Conservation (phyloP, 2,797 vertebrate genomes). For the Epinephelus coioides region DNA sequence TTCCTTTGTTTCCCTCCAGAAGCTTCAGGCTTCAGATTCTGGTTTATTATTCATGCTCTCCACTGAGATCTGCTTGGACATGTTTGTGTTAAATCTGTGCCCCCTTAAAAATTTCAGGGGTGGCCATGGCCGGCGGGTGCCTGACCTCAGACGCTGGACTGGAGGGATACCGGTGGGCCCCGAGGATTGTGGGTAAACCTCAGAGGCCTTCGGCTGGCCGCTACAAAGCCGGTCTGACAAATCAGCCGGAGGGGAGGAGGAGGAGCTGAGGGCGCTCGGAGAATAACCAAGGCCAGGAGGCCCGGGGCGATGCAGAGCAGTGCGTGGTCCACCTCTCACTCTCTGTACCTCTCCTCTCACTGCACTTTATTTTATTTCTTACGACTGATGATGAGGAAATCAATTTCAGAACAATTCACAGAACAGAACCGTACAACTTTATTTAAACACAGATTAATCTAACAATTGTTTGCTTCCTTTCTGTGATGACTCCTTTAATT, state of each 20-base stretch:
- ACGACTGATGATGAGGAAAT: constrained; percentile 7
- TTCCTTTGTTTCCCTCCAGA: constrained; percentile 30
- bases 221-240: constrained; percentile 68
- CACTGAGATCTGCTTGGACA: constrained; percentile 43
- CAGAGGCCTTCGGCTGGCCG: constrained; percentile 34
- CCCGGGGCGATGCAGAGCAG: constrained; percentile 54
- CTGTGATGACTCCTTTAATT: not conserved
- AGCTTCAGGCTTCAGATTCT: constrained; percentile 35
- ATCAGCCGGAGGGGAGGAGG: constrained; percentile 65
- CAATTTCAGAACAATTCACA: not conserved
- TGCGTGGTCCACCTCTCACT: constrained; percentile 17
- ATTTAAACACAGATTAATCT: not conserved
- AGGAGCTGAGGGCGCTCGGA: constrained; percentile 42
- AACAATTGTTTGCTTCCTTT: not conserved
- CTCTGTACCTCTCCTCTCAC: not conserved
- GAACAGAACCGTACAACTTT: fast-evolving
- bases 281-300: constrained; percentile 52
- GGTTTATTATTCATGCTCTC: constrained; percentile 44
- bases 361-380: not conserved
- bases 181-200: constrained; percentile 67
- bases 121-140: constrained; percentile 60
- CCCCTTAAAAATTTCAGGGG: constrained; percentile 44
- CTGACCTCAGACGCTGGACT: constrained; percentile 67
- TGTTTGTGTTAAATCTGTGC: constrained; percentile 49
- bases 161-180: constrained; percentile 44